These are phyloP conservation scores for Perithous albicinctus DNA, from an alignment of 2,888 invertebrate species.

Conservation along the genomic window DNA sequence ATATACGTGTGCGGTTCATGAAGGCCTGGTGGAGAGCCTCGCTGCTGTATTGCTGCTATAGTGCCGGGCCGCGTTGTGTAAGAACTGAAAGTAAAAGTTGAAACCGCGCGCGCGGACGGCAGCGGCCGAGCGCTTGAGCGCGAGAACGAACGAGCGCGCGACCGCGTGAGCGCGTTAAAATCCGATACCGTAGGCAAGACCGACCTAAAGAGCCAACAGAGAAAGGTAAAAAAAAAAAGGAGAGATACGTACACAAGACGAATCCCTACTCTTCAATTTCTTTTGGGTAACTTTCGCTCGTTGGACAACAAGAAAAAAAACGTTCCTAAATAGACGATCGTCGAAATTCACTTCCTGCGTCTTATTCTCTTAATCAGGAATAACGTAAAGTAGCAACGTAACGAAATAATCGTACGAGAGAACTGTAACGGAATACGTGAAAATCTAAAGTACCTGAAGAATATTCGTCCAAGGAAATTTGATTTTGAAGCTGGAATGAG, in stretches of 20 bases:
- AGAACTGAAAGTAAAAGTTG: slow-evolving; percentile 85
- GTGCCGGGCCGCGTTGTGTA: slow-evolving; percentile 80
- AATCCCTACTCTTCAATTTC: slow-evolving; percentile 45
- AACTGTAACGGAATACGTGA: no score
- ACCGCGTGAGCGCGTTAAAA: slow-evolving; percentile 81
- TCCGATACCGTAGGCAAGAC: slow-evolving; percentile 78
- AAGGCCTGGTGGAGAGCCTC: slow-evolving; percentile 53
- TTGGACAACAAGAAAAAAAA: no score
- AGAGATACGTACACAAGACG: slow-evolving; percentile 10
- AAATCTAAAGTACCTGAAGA: no score
- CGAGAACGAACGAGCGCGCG: slow-evolving; percentile 69
- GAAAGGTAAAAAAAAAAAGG: slow-evolving; percentile 56
- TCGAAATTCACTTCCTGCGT: not conserved
- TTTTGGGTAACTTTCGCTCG: slow-evolving; percentile 53
- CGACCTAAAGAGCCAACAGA: slow-evolving; percentile 68
- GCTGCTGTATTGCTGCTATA: slow-evolving; percentile 46
- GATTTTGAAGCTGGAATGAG: not conserved
- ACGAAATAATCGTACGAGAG: not conserved
- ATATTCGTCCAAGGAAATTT: slow-evolving; percentile 22
- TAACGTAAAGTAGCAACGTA: no score
- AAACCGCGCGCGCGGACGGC: slow-evolving; percentile 80
- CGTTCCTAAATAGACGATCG: not conserved
- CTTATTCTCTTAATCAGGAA: not conserved
- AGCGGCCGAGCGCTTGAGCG: slow-evolving; percentile 68
- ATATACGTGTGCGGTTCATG: slow-evolving; percentile 77